Evolutionary conservation across 2,888 invertebrate genomes (phyloP).

Genomic region (Amphimallon solstitiale): DNA sequence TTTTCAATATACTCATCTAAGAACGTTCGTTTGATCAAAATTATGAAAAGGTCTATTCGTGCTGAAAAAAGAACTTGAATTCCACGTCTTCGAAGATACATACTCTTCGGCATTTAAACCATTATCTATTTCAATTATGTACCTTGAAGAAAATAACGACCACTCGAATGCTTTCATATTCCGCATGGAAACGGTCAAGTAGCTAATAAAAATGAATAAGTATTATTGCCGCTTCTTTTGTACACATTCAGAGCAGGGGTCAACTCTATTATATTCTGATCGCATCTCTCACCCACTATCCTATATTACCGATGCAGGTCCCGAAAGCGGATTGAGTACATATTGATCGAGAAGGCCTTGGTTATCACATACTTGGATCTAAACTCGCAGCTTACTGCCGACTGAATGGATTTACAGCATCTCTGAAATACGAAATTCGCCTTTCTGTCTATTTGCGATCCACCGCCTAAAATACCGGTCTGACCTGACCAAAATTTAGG

Average conservation of each 20-base stretch:
- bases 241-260: conserved; percentile 10
- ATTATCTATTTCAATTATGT: no score
- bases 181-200: background rate
- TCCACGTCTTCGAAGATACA: no score
- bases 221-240: conserved; percentile 1
- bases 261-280: conserved; percentile 22
- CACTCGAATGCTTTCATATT: background rate
- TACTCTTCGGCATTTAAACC: no score
- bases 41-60: no score
- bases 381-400: conserved; percentile 50
- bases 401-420: conserved; percentile 49
- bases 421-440: conserved; percentile 41
- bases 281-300: conserved; percentile 20
- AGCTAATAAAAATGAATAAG: conserved; percentile 18
- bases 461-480: background rate
- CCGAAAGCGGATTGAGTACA: conserved; percentile 47
- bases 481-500: conserved; percentile 21
- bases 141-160: background rate
- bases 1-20: no score
- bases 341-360: conserved; percentile 49
- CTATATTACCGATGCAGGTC: conserved; percentile 45
- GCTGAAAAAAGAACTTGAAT: no score
- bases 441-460: conserved; percentile 10
- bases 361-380: conserved; percentile 51
- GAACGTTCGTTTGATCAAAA: no score